Percentiles rank a stretch among this genome's conserved stretches.
phyloP scores from a whole-genome alignment of 2,888 invertebrate genomes.

The Aleiodes alternator region DNA sequence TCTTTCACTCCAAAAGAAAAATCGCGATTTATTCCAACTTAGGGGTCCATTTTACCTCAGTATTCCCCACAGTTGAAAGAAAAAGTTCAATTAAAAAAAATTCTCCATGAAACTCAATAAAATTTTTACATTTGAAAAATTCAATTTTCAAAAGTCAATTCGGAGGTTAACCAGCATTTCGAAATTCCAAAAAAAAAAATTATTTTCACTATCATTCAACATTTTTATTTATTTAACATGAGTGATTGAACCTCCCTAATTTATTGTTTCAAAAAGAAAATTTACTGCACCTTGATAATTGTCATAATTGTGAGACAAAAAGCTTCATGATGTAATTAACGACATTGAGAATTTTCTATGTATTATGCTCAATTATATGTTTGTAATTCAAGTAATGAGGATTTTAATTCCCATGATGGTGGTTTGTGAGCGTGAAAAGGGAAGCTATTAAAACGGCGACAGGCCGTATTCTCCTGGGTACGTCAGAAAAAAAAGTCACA shows the following conservation, averaged over 20 bases:
- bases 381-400: slow-evolving; percentile 10
- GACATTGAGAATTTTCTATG: neutral
- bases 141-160: too few relatives aligned
- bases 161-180: too few relatives aligned
- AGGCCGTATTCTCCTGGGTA: neutral
- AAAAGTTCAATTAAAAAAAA: neutral
- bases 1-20: too few relatives aligned
- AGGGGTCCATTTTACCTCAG: too few relatives aligned
- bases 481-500: neutral
- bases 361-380: neutral
- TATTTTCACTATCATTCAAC: too few relatives aligned
- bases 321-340: neutral
- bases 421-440: slow-evolving; percentile 28
- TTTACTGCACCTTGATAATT: slow-evolving; percentile 22
- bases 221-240: too few relatives aligned
- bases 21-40: too few relatives aligned
- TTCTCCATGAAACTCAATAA: neutral
- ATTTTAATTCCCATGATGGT: slow-evolving; percentile 15
- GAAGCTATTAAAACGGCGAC: slow-evolving; percentile 5
- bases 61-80: too few relatives aligned
- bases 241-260: too few relatives aligned
- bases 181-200: too few relatives aligned
- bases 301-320: slow-evolving; percentile 23
- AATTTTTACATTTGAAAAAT: neutral
- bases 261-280: neutral